These are phyloP conservation scores for Dendrolimus kikuchii DNA, from an alignment of 1,140 invertebrate species.

Conservation along the genomic window DNA sequence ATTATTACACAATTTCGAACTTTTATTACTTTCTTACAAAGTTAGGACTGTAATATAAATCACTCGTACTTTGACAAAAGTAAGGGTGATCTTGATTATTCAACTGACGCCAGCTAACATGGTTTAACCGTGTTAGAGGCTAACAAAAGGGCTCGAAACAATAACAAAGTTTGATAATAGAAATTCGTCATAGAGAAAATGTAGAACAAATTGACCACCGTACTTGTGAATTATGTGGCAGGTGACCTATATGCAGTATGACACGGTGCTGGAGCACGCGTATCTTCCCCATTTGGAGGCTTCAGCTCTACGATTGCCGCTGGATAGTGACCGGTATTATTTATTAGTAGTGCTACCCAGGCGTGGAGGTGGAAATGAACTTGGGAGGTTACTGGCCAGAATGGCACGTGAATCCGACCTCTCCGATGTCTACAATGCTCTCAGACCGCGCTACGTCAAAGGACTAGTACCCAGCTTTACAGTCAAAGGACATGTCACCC, in stretches of 20 bases:
- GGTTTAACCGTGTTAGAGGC: not conserved
- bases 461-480: slow-evolving; percentile 85
- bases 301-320: slow-evolving; percentile 80
- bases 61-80: no score
- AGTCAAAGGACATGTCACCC: slow-evolving; percentile 81
- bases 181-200: slow-evolving; percentile 5
- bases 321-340: slow-evolving; percentile 80
- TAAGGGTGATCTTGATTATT: no score
- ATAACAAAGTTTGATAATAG: slow-evolving; percentile 6
- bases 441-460: slow-evolving; percentile 79
- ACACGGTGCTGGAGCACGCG: slow-evolving; percentile 82
- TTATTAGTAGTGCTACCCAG: slow-evolving; percentile 75
- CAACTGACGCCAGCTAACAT: no score
- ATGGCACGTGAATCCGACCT: slow-evolving; percentile 72
- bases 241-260: slow-evolving; percentile 79
- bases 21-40: no score
- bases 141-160: slow-evolving; percentile 2
- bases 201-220: not conserved
- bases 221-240: slow-evolving; percentile 12
- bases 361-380: slow-evolving; percentile 57
- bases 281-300: slow-evolving; percentile 81
- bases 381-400: slow-evolving; percentile 47
- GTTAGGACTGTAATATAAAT: no score
- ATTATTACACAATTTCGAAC: no score
- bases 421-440: slow-evolving; percentile 76